phyloP scores from a whole-genome alignment of 2,888 invertebrate genomes.

The Philhelius pedissequus region DNA sequence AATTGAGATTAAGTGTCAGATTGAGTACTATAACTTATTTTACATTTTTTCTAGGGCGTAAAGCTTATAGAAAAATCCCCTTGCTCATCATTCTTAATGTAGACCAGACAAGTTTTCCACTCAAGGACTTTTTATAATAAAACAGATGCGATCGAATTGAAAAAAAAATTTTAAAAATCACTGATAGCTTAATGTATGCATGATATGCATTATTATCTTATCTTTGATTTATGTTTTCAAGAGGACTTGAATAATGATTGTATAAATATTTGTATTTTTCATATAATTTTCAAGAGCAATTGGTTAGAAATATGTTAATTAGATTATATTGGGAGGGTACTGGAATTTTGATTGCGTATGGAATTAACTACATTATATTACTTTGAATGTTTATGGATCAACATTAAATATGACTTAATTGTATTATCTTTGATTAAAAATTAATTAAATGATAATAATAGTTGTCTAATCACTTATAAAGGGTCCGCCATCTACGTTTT shows the following conservation, averaged over 20 bases:
- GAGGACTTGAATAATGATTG: not conserved
- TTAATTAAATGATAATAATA: not conserved
- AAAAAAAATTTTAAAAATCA: not conserved
- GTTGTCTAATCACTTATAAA: too few relatives aligned
- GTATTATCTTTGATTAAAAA: not conserved
- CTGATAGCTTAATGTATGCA: not conserved
- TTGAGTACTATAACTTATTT: not conserved
- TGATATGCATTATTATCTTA: not conserved
- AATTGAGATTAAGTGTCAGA: not conserved
- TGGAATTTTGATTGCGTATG: too few relatives aligned
- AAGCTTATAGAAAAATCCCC: not conserved
- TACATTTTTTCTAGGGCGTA: not conserved
- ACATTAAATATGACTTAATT: too few relatives aligned
- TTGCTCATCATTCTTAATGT: not conserved
- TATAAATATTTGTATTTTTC: not conserved
- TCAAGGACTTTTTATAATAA: not conserved
- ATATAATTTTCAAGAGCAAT: not conserved
- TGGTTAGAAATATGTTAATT: not conserved
- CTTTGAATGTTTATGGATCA: too few relatives aligned
- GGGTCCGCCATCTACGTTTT: too few relatives aligned
- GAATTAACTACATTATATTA: too few relatives aligned
- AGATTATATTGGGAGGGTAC: not conserved
- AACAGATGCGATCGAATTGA: not conserved
- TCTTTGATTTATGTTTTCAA: not conserved
- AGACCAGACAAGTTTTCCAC: not conserved